These are phyloP conservation scores for Zophobas atratus DNA, from an alignment of 1,140 invertebrate species.

Conservation along the genomic window DNA sequence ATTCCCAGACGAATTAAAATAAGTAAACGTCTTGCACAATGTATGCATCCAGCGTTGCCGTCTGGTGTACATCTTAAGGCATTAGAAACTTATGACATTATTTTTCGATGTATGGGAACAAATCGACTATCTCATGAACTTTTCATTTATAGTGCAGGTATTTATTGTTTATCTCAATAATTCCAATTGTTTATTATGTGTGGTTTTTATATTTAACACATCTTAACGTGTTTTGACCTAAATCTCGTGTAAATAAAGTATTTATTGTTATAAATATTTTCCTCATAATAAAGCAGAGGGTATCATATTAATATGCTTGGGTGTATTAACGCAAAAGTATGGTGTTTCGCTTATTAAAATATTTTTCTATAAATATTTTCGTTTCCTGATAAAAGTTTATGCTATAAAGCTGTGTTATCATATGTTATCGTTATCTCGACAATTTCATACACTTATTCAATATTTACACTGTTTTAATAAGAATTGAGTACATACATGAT, in stretches of 20 bases:
- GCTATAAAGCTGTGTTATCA: constrained; percentile 1
- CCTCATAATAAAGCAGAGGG: too few species aligned
- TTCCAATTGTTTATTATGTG: too few species aligned
- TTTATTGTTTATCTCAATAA: constrained; percentile 32
- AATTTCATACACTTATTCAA: constrained; percentile 11
- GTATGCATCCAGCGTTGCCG: constrained; percentile 94
- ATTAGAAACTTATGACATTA: constrained; percentile 93
- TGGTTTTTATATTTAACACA: too few species aligned
- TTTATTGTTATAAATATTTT: too few species aligned
- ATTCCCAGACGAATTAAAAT: constrained; percentile 93
- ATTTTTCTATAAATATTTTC: constrained; percentile 30
- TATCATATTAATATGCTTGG: too few species aligned
- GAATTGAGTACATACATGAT: too few species aligned
- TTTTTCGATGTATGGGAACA: constrained; percentile 93
- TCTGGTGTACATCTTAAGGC: constrained; percentile 95
- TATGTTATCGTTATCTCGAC: constrained; percentile 9
- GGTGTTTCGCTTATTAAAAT: constrained; percentile 1
- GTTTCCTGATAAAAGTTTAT: constrained; percentile 28
- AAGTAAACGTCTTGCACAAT: constrained; percentile 94
- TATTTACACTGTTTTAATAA: not conserved
- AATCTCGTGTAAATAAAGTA: constrained; percentile 1
- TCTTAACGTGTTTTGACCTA: not conserved
- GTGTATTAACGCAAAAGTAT: too few species aligned
- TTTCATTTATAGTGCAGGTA: constrained; percentile 89
- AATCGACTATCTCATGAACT: constrained; percentile 87